Evolutionary conservation across 2,113 vertebrate species (phyloP).

Genomic region (Nesoenas mayeri): DNA sequence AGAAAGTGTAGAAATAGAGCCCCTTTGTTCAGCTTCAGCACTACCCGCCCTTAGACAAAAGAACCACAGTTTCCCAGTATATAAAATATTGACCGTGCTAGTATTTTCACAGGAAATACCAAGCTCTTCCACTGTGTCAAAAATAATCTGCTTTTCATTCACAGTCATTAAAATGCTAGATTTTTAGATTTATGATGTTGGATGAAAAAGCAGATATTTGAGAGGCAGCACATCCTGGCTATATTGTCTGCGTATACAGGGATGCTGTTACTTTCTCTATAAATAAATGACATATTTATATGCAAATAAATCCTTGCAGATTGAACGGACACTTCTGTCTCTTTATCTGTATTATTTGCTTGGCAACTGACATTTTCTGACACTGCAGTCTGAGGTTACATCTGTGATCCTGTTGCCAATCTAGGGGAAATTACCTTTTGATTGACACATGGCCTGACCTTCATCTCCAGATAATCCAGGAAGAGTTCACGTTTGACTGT

Average conservation of each 20-base stretch:
- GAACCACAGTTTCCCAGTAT: constrained; percentile 48
- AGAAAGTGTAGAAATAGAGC: constrained; percentile 53
- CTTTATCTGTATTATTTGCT: background rate
- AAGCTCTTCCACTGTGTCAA: constrained; percentile 52
- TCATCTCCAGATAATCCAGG: constrained; percentile 26
- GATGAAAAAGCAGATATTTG: background rate
- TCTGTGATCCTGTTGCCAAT: constrained; percentile 1
- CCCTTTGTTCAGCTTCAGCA: constrained; percentile 42
- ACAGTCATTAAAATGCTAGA: constrained; percentile 41
- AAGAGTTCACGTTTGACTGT: background rate
- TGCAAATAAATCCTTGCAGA: background rate
- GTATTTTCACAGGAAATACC: constrained; percentile 69
- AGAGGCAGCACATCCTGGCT: background rate
- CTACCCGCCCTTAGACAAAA: constrained; percentile 29
- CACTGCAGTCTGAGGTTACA: background rate
- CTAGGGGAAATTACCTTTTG: constrained; percentile 29
- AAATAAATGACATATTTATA: background rate
- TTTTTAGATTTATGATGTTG: constrained; percentile 12
- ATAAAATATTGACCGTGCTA: constrained; percentile 52
- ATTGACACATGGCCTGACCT: constrained; percentile 20
- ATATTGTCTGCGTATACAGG: background rate
- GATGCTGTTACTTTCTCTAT: background rate
- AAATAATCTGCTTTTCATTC: constrained; percentile 58
- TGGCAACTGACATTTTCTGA: background rate
- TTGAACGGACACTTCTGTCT: background rate